A percentile compares a stretch with the other conserved stretches of the same genome.
These are phyloP conservation scores for Trachymyrmex cornetzi DNA, from an alignment of 1,140 invertebrate species.

Conservation along the genomic window DNA sequence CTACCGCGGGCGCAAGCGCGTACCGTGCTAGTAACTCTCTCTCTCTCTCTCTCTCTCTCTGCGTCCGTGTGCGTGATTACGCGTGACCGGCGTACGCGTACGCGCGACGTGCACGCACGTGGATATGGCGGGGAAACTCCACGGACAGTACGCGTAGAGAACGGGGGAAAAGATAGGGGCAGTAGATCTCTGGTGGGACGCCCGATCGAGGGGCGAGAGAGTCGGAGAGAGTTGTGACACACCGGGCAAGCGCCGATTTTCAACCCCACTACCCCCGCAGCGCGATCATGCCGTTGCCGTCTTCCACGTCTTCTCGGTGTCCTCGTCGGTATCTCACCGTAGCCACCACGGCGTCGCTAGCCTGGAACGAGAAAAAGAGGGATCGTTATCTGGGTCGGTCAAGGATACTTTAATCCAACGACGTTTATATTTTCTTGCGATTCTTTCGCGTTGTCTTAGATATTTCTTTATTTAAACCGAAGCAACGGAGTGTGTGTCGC, in stretches of 20 bases:
- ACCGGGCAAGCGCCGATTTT: constrained; percentile 72
- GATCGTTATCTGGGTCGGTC: constrained; percentile 52
- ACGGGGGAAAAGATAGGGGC: constrained; percentile 37
- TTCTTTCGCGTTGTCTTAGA: background rate
- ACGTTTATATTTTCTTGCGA: background rate
- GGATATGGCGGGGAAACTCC: constrained; percentile 28
- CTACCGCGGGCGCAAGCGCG: constrained; percentile 9
- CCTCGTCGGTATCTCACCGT: constrained; percentile 58
- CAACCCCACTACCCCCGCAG: constrained; percentile 67
- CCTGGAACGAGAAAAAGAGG: constrained; percentile 62
- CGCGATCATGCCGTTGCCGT: constrained; percentile 58
- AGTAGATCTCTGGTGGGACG: constrained; percentile 35
- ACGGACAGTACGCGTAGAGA: constrained; percentile 27
- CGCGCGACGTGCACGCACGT: constrained; percentile 65
- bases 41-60: background rate
- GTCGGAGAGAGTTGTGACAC: constrained; percentile 47
- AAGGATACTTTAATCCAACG: background rate
- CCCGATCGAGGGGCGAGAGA: constrained; percentile 9
- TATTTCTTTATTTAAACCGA: background rate
- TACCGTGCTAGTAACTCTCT: background rate
- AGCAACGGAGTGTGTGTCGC: background rate
- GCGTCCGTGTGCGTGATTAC: constrained; percentile 57
- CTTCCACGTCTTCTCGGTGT: constrained; percentile 26
- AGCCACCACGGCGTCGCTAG: constrained; percentile 52
- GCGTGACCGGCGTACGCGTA: constrained; percentile 42